Evolutionary conservation across 1,140 invertebrate genomes (phyloP).

Genomic region (Aphelenchoides fujianensis): DNA sequence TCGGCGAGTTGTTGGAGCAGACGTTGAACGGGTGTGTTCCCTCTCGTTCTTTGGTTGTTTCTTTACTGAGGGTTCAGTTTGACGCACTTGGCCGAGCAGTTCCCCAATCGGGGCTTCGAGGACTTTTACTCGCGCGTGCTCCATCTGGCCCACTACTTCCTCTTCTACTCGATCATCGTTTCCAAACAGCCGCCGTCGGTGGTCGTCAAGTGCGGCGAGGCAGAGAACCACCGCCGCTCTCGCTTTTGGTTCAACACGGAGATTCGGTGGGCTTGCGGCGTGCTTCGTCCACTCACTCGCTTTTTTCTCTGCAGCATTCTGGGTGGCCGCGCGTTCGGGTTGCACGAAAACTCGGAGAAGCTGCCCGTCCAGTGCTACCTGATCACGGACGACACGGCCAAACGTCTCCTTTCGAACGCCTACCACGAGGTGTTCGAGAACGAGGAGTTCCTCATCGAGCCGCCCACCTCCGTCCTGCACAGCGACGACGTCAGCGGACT

Average conservation of each 20-base stretch:
- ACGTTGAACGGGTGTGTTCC: conserved; percentile 57
- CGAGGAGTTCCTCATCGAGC: conserved; percentile 60
- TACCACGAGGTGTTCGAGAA: conserved; percentile 59
- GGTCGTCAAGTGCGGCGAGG: conserved; percentile 61
- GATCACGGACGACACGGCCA: conserved; percentile 61
- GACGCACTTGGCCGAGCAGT: conserved; percentile 29
- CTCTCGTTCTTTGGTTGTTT: too few species aligned
- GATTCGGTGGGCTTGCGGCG: too few species aligned
- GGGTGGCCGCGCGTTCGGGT: conserved; percentile 57
- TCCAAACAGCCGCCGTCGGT: conserved; percentile 54
- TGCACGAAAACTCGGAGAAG: conserved; percentile 48
- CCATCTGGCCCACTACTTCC: conserved; percentile 58
- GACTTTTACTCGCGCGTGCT: conserved; percentile 45
- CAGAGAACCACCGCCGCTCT: conserved; percentile 61
- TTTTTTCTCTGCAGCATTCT: conserved; percentile 60
- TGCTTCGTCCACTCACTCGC: too few species aligned
- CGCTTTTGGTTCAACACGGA: conserved; percentile 61
- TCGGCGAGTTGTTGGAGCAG: conserved; percentile 60
- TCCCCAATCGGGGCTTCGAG: conserved; percentile 56
- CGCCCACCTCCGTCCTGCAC: conserved; percentile 44
- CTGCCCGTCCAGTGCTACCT: conserved; percentile 54
- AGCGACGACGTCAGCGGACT: conserved; percentile 39
- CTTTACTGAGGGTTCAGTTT: too few species aligned
- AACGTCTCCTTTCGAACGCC: conserved; percentile 55
- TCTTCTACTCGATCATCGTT: conserved; percentile 62